Conservation (phyloP, 2,113 vertebrate genomes). For the Nycticebus coucang region DNA sequence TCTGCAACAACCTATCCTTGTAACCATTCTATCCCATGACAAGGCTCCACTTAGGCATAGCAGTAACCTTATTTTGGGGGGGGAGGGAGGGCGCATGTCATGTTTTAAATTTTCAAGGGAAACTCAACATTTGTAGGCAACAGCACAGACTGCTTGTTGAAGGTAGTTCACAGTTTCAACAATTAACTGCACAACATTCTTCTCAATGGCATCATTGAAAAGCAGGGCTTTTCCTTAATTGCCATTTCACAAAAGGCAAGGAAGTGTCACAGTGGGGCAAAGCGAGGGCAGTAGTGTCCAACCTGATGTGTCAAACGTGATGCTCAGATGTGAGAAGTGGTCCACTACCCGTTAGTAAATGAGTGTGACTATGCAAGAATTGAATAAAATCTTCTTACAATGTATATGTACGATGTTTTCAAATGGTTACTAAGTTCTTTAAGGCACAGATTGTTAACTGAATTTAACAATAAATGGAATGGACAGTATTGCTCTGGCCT, state of each 20-base stretch:
- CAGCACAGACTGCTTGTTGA: background rate
- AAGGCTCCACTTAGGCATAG: rapidly evolving
- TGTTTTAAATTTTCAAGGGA: background rate
- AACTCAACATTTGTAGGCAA: background rate
- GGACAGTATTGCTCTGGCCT: background rate
- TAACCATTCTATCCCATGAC: background rate
- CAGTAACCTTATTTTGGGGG: background rate
- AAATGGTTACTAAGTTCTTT: background rate
- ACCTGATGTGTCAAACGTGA: background rate
- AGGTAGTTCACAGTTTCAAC: background rate
- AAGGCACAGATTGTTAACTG: background rate
- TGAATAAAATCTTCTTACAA: background rate
- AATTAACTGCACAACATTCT: background rate
- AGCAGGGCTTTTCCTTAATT: background rate
- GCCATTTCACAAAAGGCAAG: background rate
- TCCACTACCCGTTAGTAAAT: background rate
- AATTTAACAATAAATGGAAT: background rate
- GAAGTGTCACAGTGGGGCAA: background rate
- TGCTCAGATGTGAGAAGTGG: background rate
- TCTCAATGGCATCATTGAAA: background rate
- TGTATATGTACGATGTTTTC: background rate
- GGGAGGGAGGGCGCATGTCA: too few species aligned
- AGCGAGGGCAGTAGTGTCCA: rapidly evolving
- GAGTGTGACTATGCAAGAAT: background rate
- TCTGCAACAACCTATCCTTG: background rate